Percentiles rank a stretch among this genome's conserved stretches.
Conservation (phyloP, 1,140 invertebrate genomes). For the Cyrtorhinus lividipennis region DNA sequence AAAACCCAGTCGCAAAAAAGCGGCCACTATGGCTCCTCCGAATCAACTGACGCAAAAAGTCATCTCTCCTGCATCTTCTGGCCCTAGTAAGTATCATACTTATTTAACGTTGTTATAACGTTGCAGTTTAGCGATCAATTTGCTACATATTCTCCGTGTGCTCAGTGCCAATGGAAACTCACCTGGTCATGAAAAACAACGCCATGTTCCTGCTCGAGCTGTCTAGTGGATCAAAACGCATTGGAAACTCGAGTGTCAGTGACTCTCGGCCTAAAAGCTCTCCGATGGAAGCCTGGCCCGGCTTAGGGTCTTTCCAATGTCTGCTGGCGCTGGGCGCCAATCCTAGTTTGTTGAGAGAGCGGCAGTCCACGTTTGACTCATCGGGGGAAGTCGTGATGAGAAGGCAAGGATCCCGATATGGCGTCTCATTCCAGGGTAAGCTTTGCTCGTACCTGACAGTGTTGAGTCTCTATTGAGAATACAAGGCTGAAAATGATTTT, state of each 20-base stretch:
- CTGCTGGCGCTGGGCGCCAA: constrained; percentile 48
- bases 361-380: constrained; percentile 20
- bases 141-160: background rate
- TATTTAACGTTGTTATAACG: background rate
- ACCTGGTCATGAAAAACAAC: constrained; percentile 78
- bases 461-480: background rate
- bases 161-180: constrained; percentile 39
- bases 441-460: constrained; percentile 10
- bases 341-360: constrained; percentile 17
- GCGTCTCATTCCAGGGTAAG: constrained; percentile 14
- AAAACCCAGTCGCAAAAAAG: constrained; percentile 27
- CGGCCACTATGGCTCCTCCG: constrained; percentile 8
- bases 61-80: constrained; percentile 30
- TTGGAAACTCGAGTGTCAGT: constrained; percentile 44
- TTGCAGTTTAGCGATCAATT: background rate
- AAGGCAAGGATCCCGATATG: constrained; percentile 29
- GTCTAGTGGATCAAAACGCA: constrained; percentile 43
- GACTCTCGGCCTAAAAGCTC: constrained; percentile 37
- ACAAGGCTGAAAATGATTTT: no score
- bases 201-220: constrained; percentile 86
- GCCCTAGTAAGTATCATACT: constrained; percentile 24
- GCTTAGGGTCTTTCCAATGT: constrained; percentile 59
- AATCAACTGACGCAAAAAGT: constrained; percentile 22
- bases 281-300: constrained; percentile 29
- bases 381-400: constrained; percentile 7